phyloP scores from a whole-genome alignment of 2,888 invertebrate genomes.

The Zele albiditarsus region DNA sequence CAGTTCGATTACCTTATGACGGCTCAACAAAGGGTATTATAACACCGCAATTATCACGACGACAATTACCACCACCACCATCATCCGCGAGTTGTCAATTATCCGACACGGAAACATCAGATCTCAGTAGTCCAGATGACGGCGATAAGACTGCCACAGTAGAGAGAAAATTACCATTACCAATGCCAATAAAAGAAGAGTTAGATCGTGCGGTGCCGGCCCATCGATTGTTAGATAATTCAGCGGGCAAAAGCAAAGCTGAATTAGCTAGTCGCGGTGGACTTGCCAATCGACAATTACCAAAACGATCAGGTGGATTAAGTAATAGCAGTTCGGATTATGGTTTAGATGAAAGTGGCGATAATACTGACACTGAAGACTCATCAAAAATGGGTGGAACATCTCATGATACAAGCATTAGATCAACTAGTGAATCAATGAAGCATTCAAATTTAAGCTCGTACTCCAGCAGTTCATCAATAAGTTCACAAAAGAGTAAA shows the following conservation, averaged over 20 bases:
- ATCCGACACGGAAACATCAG: slow-evolving; percentile 90
- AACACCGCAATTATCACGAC: slow-evolving; percentile 84
- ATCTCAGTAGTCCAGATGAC: slow-evolving; percentile 85
- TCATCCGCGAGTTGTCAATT: slow-evolving; percentile 70
- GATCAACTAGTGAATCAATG: slow-evolving; percentile 73
- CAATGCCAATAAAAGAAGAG: slow-evolving; percentile 76
- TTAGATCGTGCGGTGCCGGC: slow-evolving; percentile 91
- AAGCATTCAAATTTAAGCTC: slow-evolving; percentile 70
- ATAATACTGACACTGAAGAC: slow-evolving; percentile 76
- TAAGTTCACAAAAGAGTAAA: slow-evolving; percentile 68
- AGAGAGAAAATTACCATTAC: slow-evolving; percentile 79
- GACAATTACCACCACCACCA: slow-evolving; percentile 82
- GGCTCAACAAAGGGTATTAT: slow-evolving; percentile 82
- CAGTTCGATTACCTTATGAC: slow-evolving; percentile 87
- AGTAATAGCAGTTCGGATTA: slow-evolving; percentile 85
- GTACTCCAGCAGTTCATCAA: slow-evolving; percentile 69
- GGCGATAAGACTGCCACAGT: slow-evolving; percentile 84
- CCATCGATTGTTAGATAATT: slow-evolving; percentile 89
- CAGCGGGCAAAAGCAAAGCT: slow-evolving; percentile 87
- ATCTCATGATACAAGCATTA: slow-evolving; percentile 64
- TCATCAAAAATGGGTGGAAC: slow-evolving; percentile 64
- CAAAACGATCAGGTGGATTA: slow-evolving; percentile 73
- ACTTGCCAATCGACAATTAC: slow-evolving; percentile 82
- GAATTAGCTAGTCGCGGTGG: slow-evolving; percentile 88
- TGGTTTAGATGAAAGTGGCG: slow-evolving; percentile 84